phyloP scores from a whole-genome alignment of 2,888 invertebrate genomes.

The Myopa testacea region DNA sequence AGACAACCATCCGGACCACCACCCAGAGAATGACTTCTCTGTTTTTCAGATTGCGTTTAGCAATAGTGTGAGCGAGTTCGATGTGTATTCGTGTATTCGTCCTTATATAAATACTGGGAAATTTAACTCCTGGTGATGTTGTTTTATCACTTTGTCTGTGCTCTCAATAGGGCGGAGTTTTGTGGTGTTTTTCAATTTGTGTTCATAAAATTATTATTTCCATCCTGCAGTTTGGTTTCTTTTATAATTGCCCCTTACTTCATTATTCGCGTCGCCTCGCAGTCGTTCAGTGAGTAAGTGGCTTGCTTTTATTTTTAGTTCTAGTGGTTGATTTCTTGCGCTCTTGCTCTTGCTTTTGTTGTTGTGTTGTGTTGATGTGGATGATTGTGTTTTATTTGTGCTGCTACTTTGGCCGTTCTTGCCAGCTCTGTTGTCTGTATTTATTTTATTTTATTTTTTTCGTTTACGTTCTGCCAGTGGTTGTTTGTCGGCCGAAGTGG shows the following conservation, averaged over 20 bases:
- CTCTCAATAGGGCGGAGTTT: constrained; percentile 64
- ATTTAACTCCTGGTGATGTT: constrained; percentile 41
- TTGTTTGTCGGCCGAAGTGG: constrained; percentile 35
- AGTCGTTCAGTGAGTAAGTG: neutral
- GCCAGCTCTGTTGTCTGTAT: constrained; percentile 4
- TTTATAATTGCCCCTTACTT: constrained; percentile 8
- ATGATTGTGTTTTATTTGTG: constrained; percentile 38
- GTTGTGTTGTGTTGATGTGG: constrained; percentile 34
- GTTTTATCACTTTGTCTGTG: constrained; percentile 30
- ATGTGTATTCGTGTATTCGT: constrained; percentile 44
- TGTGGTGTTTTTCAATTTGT: constrained; percentile 63
- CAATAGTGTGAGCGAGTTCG: neutral
- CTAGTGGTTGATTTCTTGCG: constrained; percentile 37
- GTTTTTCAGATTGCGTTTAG: neutral
- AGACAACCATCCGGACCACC: constrained; percentile 38
- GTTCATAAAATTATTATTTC: constrained; percentile 65
- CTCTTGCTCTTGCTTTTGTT: constrained; percentile 26
- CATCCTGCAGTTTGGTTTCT: constrained; percentile 28
- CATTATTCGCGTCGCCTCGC: neutral
- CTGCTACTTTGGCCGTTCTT: neutral
- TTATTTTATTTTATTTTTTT: constrained; percentile 27
- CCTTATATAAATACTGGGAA: constrained; percentile 57
- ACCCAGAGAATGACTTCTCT: constrained; percentile 9
- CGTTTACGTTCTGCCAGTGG: constrained; percentile 37
- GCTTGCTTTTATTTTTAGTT: constrained; percentile 40